Conservation (phyloP, 2,113 vertebrate species). For the Urocynchramus pylzowi region DNA sequence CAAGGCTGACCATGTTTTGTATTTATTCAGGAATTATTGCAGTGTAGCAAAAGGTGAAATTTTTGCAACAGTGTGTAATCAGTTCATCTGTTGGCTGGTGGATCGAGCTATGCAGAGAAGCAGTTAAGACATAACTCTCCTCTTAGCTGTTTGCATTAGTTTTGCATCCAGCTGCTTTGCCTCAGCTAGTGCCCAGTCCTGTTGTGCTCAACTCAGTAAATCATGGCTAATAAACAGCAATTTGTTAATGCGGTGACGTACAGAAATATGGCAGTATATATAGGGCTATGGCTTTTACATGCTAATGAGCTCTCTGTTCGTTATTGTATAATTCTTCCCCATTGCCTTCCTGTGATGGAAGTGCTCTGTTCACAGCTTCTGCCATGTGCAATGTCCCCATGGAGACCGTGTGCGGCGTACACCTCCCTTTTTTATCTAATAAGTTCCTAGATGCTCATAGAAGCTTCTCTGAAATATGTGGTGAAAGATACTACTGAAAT, state of each 20-base stretch:
- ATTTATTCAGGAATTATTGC: slow-evolving; percentile 3
- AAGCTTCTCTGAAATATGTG: slow-evolving; percentile 55
- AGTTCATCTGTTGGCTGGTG: slow-evolving; percentile 18
- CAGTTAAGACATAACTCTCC: slow-evolving; percentile 12
- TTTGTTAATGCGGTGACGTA: slow-evolving; percentile 40
- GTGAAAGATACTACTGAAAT: slow-evolving; percentile 60
- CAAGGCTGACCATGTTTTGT: not conserved
- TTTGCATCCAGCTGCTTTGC: slow-evolving; percentile 48
- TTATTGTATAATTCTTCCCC: slow-evolving; percentile 39
- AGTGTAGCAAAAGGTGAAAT: not conserved
- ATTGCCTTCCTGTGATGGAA: slow-evolving; percentile 41
- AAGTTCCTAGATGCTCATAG: slow-evolving; percentile 40
- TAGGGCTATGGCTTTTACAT: slow-evolving; percentile 39
- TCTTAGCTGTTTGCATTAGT: slow-evolving; percentile 28
- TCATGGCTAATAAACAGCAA: slow-evolving; percentile 63
- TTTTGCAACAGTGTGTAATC: slow-evolving; percentile 7
- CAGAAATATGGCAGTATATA: slow-evolving; percentile 26
- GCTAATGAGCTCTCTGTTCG: slow-evolving; percentile 42
- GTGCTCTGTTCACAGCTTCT: slow-evolving; percentile 36
- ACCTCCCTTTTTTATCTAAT: slow-evolving; percentile 49
- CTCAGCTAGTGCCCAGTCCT: slow-evolving; percentile 27
- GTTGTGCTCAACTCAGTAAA: slow-evolving; percentile 37
- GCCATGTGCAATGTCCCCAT: slow-evolving; percentile 58
- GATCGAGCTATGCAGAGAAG: not conserved
- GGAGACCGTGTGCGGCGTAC: not conserved